Conservation (phyloP, 2,888 invertebrate species). For the Meteorus colon region DNA sequence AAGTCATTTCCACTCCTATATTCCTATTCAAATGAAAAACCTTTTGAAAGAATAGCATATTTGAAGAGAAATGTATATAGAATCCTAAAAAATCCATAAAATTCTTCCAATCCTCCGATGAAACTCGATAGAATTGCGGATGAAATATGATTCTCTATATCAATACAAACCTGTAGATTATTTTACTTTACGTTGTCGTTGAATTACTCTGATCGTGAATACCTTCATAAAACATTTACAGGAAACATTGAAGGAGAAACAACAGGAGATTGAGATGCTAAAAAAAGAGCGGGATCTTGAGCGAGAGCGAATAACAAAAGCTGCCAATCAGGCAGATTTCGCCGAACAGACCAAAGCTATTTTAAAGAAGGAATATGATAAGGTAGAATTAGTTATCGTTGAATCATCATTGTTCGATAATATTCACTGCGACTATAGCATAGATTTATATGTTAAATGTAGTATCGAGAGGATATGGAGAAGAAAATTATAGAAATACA, state of each 20-base stretch:
- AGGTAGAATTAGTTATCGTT: constrained; percentile 73
- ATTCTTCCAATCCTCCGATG: background rate
- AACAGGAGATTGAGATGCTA: constrained; percentile 93
- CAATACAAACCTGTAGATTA: background rate
- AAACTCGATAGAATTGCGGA: background rate
- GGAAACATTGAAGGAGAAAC: constrained; percentile 95
- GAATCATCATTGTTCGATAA: background rate
- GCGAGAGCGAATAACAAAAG: constrained; percentile 89
- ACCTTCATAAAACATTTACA: constrained; percentile 70
- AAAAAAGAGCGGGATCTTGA: constrained; percentile 94
- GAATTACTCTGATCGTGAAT: constrained; percentile 14
- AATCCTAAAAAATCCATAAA: background rate
- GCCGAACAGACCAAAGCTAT: constrained; percentile 80
- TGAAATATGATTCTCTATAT: background rate
- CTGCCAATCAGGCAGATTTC: constrained; percentile 86
- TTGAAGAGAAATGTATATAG: background rate
- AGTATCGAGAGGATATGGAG: constrained; percentile 77
- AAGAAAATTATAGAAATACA: constrained; percentile 77
- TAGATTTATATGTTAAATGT: constrained; percentile 48
- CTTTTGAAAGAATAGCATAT: background rate
- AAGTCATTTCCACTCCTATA: constrained; percentile 26
- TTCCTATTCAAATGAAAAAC: constrained; percentile 21
- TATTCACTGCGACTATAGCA: background rate
- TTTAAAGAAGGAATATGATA: constrained; percentile 79
- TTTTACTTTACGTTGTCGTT: background rate